A percentile compares a stretch with the other conserved stretches of the same genome.
Evolutionary conservation across 1,140 invertebrate species (phyloP).

Genomic region (Zaprionus ornatus): DNA sequence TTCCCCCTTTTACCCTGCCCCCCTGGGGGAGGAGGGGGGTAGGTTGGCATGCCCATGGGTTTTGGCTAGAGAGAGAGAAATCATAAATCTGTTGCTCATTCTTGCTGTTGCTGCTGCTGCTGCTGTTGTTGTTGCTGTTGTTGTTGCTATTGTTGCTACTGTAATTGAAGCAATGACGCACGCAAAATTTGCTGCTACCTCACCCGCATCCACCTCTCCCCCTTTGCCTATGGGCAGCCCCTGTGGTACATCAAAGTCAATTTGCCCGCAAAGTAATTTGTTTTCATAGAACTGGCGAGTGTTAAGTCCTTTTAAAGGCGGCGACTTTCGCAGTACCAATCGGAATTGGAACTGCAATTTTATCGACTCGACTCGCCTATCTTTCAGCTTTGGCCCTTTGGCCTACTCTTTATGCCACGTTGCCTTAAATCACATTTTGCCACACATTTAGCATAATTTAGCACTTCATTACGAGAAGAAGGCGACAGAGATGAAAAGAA

Average conservation of each 20-base stretch:
- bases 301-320: conserved; percentile 17
- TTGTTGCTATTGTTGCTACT: conserved; percentile 27
- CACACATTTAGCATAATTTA: conserved; percentile 79
- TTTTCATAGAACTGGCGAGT: conserved; percentile 45
- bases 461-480: conserved; percentile 65
- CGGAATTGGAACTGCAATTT: conserved; percentile 38
- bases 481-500: not conserved
- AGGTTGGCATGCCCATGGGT: conserved; percentile 4
- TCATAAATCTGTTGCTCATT: conserved; percentile 59
- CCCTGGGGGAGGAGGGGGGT: not conserved
- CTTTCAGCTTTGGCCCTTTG: not conserved
- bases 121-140: conserved; percentile 43
- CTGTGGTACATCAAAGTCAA: conserved; percentile 42
- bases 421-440: conserved; percentile 65
- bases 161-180: conserved; percentile 77
- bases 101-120: conserved; percentile 29
- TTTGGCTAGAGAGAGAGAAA: conserved; percentile 30
- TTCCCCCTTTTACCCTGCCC: too few species aligned
- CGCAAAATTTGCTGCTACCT: conserved; percentile 40
- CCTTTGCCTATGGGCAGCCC: not conserved
- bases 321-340: conserved; percentile 31
- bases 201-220: not conserved
- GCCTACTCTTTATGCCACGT: not conserved
- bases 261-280: conserved; percentile 71
- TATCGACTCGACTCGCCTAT: conserved; percentile 24